Conservation (phyloP, 2,113 vertebrate species). For the Prinia subflava region DNA sequence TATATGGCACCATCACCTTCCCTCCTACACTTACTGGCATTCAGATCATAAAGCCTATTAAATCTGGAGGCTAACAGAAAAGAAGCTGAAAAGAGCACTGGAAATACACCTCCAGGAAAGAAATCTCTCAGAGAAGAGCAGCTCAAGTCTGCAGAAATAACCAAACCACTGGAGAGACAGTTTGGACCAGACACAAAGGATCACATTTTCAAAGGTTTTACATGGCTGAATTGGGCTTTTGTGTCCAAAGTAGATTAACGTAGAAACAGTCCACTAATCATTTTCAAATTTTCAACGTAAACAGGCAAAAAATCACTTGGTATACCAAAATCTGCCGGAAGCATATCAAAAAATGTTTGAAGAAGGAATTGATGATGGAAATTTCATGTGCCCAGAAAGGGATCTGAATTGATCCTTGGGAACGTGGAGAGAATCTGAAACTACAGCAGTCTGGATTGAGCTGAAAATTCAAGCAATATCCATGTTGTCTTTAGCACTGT, state of each 20-base stretch:
- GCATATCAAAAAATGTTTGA: conserved; percentile 30
- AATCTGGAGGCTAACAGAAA: conserved; percentile 18
- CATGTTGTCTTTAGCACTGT: neutral
- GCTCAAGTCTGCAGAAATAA: conserved; percentile 31
- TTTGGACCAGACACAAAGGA: conserved; percentile 30
- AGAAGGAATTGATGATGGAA: neutral
- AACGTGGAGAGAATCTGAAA: neutral
- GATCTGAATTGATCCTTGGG: neutral
- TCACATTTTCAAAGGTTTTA: conserved; percentile 46
- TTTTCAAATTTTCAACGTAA: conserved; percentile 42
- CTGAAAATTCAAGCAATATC: neutral
- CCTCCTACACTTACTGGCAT: conserved; percentile 12
- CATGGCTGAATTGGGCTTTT: neutral
- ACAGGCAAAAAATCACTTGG: neutral
- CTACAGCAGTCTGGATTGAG: neutral
- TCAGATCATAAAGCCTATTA: neutral
- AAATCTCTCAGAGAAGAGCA: conserved; percentile 32
- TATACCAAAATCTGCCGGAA: neutral
- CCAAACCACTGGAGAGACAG: conserved; percentile 23
- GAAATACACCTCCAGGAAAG: conserved; percentile 24
- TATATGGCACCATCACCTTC: conserved; percentile 16
- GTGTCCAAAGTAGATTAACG: conserved; percentile 13
- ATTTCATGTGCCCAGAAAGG: neutral
- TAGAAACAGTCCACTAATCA: neutral
- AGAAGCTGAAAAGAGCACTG: conserved; percentile 36